Evolutionary conservation across 2,113 vertebrate genomes (phyloP), one percentile per base, ranked within the genome.

Genomic region (Xerus inauris): DNA sequence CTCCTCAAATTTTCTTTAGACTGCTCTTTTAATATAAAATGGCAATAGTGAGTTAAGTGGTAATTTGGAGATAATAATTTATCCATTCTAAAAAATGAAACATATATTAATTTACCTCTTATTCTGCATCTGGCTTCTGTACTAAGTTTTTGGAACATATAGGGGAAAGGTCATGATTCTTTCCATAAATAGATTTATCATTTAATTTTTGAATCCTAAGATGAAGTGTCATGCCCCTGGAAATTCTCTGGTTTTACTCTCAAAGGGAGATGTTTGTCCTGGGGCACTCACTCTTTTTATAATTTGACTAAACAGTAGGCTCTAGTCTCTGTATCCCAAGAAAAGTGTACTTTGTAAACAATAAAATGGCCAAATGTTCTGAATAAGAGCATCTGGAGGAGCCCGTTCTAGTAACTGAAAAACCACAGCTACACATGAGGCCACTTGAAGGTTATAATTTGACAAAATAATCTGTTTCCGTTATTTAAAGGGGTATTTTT

Each of bases 121-220:
- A 81, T 91, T 93, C 91, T 95, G 26, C 45, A 72, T n/a, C 6
- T 72, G 14, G 40, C 8, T 62, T 47, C 32, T 94, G 0, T 85
- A 16, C 65, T 79, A 71, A 1, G 69, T 20, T 72, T 67, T 65
- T 72, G 35, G 9, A 85, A 83, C 35, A 75, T 84, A 49, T 82
- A 86, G 28, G 69, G 28, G 26, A 94, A 93, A 86, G 13, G 11
- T 4, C 22, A 51, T 35, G n/a, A 77, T 79, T 94, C 62, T 96
- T 65, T 47, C 10, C 32, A 62, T 59, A 82, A 69, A 32, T 22
- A 75, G 45, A 81, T 51, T 73, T 14, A 42, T 2, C 67, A 22
- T 62, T 96, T 82, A 86, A 82, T 93, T 77, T 95, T 91, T 83
- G 42, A 84, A 92, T 86, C 14, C 12, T 24, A 3, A 69, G 80